A percentile compares a stretch with the other conserved stretches of the same genome.
Evolutionary conservation across 2,113 vertebrate genomes (phyloP).

Genomic region (Oncorhynchus gorbuscha): DNA sequence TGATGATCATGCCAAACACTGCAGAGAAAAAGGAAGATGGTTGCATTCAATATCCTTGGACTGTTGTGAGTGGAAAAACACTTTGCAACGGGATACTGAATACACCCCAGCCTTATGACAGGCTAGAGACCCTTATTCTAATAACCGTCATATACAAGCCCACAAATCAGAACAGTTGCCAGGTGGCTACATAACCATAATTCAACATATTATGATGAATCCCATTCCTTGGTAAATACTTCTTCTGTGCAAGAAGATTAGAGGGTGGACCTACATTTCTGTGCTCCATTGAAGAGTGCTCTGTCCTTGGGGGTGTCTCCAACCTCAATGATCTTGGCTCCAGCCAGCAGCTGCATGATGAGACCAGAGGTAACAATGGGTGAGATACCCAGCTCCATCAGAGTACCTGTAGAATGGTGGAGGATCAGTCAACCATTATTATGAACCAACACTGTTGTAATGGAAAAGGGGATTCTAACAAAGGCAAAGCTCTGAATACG

Average conservation of each 20-base stretch:
- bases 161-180: no score
- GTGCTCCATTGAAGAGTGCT: slow-evolving; percentile 97
- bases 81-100: neutral
- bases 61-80: neutral
- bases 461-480: neutral
- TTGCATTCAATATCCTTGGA: neutral
- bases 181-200: no score
- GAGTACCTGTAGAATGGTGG: slow-evolving; percentile 77
- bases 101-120: neutral
- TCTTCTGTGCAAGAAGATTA: no score
- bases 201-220: no score
- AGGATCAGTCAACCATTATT: neutral
- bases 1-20: slow-evolving; percentile 99
- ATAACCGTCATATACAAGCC: no score
- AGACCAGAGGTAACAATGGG: slow-evolving; percentile 98
- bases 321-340: slow-evolving; percentile 98
- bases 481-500: neutral
- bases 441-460: neutral
- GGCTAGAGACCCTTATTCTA: no score
- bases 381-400: slow-evolving; percentile 98
- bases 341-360: slow-evolving; percentile 98
- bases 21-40: slow-evolving; percentile 3
- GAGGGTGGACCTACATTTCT: slow-evolving; percentile 81
- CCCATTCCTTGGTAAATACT: neutral
- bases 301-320: slow-evolving; percentile 97